Evolutionary conservation across 2,888 invertebrate genomes (phyloP), one percentile per base, ranked within the genome.

Genomic region (Galeruca laticollis): DNA sequence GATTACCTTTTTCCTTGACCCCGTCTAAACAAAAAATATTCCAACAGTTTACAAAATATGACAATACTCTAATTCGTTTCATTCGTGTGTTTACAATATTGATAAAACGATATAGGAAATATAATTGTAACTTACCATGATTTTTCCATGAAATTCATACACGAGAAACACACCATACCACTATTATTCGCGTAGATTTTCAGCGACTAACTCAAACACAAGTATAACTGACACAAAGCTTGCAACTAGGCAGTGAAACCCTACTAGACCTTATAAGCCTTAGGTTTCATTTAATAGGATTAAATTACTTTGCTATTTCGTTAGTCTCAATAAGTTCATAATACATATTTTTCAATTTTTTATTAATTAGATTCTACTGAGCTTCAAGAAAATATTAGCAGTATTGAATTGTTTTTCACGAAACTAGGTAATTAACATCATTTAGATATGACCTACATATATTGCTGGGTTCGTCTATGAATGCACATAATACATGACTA

Each of bases 271-370:
- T 43, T 49, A 70, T 47, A 62, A 64, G 70, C 52, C 57, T 70
- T 60, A 69, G 79, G 80, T 76, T 80, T 79, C 79, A 57, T 54
- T 60, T 80, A 80, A 80, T 76, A 51, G 70, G 80, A 80, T 80
- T 80, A 78, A 76, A 75, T 72, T 75, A 49, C 74, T 74, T 72
- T 70, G 70, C 73, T 76, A 77, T 73, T 76, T 70, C 72, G 70
- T 73, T 11, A 35, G 33, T 35, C n/a, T 76, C 71, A 70, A 64
- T 51, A 47, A 56, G 15, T 54, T 56, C 20, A 15, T 35, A 35
- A 57, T n/a, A 31, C 13, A 57, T 57, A 35, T 57, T 57, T 57
- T 56, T 3, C n/a, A 21, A 56, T 49, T 56, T 64, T 59, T 6
- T 20, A 37, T 66, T 9, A 57, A 65, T 13, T n/a, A 21, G 21